Evolutionary conservation across 2,888 invertebrate genomes (phyloP).

Genomic region (Oxycera nigricornis): DNA sequence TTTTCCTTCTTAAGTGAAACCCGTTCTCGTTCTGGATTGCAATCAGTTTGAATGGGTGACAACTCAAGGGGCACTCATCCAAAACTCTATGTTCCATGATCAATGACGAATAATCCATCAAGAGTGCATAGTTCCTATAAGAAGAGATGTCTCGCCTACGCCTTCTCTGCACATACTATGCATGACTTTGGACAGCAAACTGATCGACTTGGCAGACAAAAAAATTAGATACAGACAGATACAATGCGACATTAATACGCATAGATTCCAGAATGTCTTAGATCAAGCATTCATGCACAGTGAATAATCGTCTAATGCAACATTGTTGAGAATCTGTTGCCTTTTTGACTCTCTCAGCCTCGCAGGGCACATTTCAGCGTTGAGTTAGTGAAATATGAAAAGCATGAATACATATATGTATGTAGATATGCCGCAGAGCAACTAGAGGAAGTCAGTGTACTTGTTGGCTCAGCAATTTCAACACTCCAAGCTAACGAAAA

Average conservation of each 20-base stretch:
- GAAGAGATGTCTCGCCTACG: conserved; percentile 5
- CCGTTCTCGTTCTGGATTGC: not conserved
- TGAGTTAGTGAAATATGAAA: not conserved
- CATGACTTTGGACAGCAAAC: not conserved
- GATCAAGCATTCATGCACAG: not conserved
- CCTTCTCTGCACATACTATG: not conserved
- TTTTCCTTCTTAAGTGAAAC: not conserved
- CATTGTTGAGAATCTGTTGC: not conserved
- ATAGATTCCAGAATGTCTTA: not conserved
- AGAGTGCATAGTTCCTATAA: not conserved
- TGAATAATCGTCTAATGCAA: not conserved
- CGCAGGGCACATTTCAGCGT: too few species aligned
- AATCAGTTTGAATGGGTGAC: not conserved
- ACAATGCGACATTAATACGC: not conserved
- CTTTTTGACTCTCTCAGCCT: too few species aligned
- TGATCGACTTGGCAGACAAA: too few species aligned
- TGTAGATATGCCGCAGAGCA: not conserved
- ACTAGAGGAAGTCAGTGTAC: not conserved
- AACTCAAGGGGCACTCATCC: not conserved
- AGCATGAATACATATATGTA: not conserved
- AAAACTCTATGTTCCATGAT: not conserved
- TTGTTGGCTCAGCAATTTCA: conserved; percentile 29
- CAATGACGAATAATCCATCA: not conserved
- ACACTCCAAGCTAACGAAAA: not conserved
- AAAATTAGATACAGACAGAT: too few species aligned